These are phyloP conservation scores for Phrynocephalus guinanensis DNA, from an alignment of 2,797 vertebrate genomes.

Conservation along the genomic window DNA sequence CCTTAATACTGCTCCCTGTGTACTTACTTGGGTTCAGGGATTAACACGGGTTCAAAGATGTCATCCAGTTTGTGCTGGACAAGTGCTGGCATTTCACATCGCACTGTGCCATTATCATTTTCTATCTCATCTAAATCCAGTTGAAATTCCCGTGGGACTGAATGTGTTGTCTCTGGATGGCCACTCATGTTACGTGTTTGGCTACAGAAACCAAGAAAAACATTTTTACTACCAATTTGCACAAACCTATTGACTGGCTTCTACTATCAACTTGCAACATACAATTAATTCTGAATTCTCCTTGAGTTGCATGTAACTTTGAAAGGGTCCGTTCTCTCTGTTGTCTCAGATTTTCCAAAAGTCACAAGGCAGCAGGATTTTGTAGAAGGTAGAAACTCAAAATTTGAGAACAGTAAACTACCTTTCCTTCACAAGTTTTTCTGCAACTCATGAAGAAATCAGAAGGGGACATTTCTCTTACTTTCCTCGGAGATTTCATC, in stretches of 20 bases:
- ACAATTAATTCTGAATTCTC: neutral
- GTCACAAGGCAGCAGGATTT: neutral
- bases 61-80: slow-evolving; percentile 98
- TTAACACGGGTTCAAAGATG: slow-evolving; percentile 94
- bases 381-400: neutral
- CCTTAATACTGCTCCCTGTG: neutral
- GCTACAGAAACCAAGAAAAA: slow-evolving; percentile 77
- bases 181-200: slow-evolving; percentile 90
- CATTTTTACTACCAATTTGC: neutral
- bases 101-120: slow-evolving; percentile 88
- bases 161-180: slow-evolving; percentile 84
- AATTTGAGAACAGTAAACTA: neutral
- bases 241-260: neutral
- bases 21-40: slow-evolving; percentile 95
- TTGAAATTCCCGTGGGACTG: slow-evolving; percentile 94
- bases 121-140: slow-evolving; percentile 98
- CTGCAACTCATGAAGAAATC: neutral
- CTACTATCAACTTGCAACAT: neutral
- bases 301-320: neutral
- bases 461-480: neutral
- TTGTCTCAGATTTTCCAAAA: neutral
- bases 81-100: slow-evolving; percentile 93
- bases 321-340: neutral
- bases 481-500: neutral
- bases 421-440: neutral